These are phyloP conservation scores for Zaprionus vittiger DNA, from an alignment of 1,140 invertebrate genomes.

Conservation along the genomic window DNA sequence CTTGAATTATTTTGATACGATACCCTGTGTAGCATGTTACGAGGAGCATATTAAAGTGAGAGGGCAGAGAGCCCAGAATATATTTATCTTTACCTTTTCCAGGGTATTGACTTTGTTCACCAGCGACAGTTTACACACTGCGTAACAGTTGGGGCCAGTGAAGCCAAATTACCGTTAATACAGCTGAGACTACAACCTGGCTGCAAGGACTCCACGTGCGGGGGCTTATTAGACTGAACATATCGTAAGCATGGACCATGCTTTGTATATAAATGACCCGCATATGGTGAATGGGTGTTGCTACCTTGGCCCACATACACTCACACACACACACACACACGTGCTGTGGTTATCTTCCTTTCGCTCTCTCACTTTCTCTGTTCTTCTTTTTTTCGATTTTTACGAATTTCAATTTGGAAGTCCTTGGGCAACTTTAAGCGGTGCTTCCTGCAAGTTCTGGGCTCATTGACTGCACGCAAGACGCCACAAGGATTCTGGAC, in stretches of 20 bases:
- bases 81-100: neutral
- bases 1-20: conserved; percentile 25
- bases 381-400: conserved; percentile 5
- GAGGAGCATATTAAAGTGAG: neutral
- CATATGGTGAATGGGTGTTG: conserved; percentile 39
- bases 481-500: conserved; percentile 14
- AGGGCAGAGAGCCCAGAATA: neutral
- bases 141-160: conserved; percentile 22
- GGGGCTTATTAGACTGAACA: conserved; percentile 68
- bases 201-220: conserved; percentile 45
- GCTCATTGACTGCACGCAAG: conserved; percentile 55
- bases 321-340: neutral
- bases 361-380: neutral
- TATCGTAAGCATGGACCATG: conserved; percentile 67
- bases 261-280: conserved; percentile 80
- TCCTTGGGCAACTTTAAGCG: conserved; percentile 63
- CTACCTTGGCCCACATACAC: conserved; percentile 49
- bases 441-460: conserved; percentile 36
- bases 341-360: conserved; percentile 5
- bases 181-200: conserved; percentile 36
- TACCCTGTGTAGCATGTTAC: neutral
- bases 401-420: conserved; percentile 49
- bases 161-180: conserved; percentile 49
- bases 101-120: neutral
- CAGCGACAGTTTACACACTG: neutral